These are phyloP conservation scores for Ctenosaura bakeri DNA, from an alignment of 2,797 vertebrate species.

Conservation along the genomic window DNA sequence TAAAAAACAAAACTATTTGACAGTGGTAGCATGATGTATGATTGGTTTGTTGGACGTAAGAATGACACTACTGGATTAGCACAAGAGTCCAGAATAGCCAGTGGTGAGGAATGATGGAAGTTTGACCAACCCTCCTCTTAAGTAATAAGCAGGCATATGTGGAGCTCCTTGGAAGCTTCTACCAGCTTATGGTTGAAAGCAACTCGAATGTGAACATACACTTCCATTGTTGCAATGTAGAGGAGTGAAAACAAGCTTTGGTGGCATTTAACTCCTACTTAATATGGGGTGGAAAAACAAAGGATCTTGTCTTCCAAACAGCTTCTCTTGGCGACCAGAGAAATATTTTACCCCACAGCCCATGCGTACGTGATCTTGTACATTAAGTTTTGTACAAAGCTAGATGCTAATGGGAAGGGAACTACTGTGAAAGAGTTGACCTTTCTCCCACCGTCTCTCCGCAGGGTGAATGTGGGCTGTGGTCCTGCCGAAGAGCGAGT, in stretches of 20 bases:
- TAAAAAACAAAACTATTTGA: too few species aligned
- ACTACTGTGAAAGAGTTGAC: fast-evolving
- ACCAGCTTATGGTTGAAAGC: not conserved
- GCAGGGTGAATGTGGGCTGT: constrained; percentile 96
- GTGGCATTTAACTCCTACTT: not conserved
- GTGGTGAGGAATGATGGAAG: not conserved
- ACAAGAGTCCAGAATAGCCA: not conserved
- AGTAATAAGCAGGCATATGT: not conserved
- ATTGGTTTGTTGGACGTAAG: not conserved
- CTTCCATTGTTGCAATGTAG: not conserved
- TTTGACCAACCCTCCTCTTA: not conserved
- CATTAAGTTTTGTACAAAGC: too few species aligned
- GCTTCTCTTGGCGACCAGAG: too few species aligned
- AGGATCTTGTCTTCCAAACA: not conserved
- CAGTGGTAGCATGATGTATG: not conserved
- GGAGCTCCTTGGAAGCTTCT: not conserved
- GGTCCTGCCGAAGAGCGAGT: constrained; percentile 97
- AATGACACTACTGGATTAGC: too few species aligned
- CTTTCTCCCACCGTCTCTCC: constrained; percentile 2
- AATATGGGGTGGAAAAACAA: not conserved
- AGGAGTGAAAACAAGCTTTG: too few species aligned
- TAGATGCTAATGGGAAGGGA: not conserved
- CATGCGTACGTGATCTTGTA: not conserved
- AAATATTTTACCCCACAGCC: not conserved
- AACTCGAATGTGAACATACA: not conserved